These are phyloP conservation scores for Ylistrum balloti DNA, from an alignment of 1,140 invertebrate genomes.

Conservation along the genomic window DNA sequence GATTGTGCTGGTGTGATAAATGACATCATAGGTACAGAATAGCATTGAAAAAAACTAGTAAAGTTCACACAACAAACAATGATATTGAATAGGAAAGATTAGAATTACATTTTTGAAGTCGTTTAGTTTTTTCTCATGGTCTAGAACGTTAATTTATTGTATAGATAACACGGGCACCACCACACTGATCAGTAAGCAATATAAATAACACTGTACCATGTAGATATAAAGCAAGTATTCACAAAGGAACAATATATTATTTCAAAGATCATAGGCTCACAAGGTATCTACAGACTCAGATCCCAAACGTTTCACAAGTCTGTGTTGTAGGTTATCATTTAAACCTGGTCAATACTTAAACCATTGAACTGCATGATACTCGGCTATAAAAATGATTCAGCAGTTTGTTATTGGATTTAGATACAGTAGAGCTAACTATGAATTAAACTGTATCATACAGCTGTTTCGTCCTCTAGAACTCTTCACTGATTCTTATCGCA, in stretches of 20 bases:
- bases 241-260: background rate
- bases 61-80: background rate
- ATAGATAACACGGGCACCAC: background rate
- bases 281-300: background rate
- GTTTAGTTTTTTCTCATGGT: slow-evolving; percentile 7
- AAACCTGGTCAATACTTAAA: background rate
- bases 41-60: background rate
- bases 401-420: no score
- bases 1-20: background rate
- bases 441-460: no score
- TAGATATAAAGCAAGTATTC: background rate
- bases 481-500: no score
- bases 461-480: no score
- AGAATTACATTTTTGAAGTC: background rate
- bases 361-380: background rate
- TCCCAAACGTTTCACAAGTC: background rate
- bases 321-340: background rate
- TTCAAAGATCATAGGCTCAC: background rate
- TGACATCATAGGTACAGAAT: background rate
- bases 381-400: background rate
- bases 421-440: no score
- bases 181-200: background rate
- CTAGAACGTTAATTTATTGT: background rate
- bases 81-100: background rate
- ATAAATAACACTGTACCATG: background rate